These are phyloP conservation scores for Hippoglossus hippoglossus DNA, from an alignment of 2,797 vertebrate genomes.

Conservation along the genomic window DNA sequence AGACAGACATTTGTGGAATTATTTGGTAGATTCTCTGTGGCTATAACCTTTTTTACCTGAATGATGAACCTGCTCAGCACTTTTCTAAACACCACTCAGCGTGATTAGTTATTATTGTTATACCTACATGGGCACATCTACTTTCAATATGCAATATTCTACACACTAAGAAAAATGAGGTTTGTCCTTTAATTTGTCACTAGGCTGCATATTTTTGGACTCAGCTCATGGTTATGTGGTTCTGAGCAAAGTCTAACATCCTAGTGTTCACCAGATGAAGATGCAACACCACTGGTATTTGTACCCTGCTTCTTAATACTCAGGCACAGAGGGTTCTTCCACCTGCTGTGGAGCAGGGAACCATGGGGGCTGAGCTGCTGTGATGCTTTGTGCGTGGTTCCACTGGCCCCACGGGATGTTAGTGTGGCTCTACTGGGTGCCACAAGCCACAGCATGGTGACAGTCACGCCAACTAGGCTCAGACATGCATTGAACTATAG, in stretches of 20 bases:
- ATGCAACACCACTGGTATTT: not conserved
- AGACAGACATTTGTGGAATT: too few species aligned
- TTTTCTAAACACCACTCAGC: not conserved
- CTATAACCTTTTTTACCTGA: not conserved
- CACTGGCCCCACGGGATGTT: slow-evolving; percentile 7
- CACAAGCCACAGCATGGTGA: slow-evolving; percentile 25
- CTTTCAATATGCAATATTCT: not conserved
- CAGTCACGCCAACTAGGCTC: slow-evolving; percentile 12
- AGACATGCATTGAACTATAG: slow-evolving; percentile 24
- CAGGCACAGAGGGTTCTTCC: not conserved
- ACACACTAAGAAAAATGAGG: too few species aligned
- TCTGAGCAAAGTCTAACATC: not conserved
- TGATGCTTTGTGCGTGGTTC: slow-evolving; percentile 4
- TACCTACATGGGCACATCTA: not conserved
- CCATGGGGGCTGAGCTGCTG: slow-evolving; percentile 22
- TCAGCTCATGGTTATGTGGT: not conserved
- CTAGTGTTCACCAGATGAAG: not conserved
- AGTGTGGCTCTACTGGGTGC: not conserved
- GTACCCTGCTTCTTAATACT: too few species aligned
- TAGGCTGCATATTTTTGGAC: not conserved
- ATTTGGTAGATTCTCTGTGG: not conserved
- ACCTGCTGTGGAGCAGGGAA: slow-evolving; percentile 20
- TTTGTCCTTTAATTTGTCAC: not conserved
- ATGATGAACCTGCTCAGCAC: not conserved
- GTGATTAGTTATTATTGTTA: not conserved